A percentile compares a stretch with the other conserved stretches of the same genome.
Conservation (phyloP, 2,113 vertebrate species). For the Chaetodon trifascialis region DNA sequence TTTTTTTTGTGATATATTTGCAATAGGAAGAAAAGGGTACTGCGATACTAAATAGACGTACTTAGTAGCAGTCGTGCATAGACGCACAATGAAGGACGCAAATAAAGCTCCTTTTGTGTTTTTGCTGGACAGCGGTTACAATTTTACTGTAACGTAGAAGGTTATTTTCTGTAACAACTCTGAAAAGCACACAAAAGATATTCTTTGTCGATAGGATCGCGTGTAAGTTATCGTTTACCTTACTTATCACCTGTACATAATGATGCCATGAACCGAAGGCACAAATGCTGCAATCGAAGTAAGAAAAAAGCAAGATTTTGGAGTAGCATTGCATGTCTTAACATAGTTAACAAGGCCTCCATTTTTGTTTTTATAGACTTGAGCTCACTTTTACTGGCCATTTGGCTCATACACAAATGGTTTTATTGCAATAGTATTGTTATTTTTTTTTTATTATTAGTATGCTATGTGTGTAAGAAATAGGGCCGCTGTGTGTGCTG, state of each 20-base stretch:
- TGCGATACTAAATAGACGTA: slow-evolving; percentile 34
- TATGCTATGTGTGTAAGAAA: slow-evolving; percentile 19
- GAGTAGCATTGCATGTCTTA: slow-evolving; percentile 52
- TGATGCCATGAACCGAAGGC: slow-evolving; percentile 2
- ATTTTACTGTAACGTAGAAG: slow-evolving; percentile 30
- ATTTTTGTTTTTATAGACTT: slow-evolving; percentile 34
- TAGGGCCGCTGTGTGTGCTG: slow-evolving; percentile 13
- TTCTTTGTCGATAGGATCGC: slow-evolving; percentile 10
- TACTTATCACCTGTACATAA: slow-evolving; percentile 30
- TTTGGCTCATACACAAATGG: slow-evolving; percentile 1
- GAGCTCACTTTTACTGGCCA: not conserved
- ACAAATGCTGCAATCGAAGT: slow-evolving; percentile 19
- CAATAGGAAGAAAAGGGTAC: slow-evolving; percentile 29
- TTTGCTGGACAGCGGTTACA: slow-evolving; percentile 21
- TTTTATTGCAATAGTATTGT: slow-evolving; percentile 36
- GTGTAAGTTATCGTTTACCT: slow-evolving; percentile 24
- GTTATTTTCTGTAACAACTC: slow-evolving; percentile 25
- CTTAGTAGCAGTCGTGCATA: slow-evolving; percentile 17
- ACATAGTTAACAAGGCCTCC: slow-evolving; percentile 26
- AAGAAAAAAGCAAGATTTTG: slow-evolving; percentile 13
- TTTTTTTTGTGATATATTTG: slow-evolving; percentile 41
- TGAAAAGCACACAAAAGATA: slow-evolving; percentile 37
- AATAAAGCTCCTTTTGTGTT: slow-evolving; percentile 4
- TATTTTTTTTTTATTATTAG: slow-evolving; percentile 43
- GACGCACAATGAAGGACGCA: slow-evolving; percentile 31